Conservation (phyloP, 2,797 vertebrate genomes). For the Catamblyrhynchus diadema region DNA sequence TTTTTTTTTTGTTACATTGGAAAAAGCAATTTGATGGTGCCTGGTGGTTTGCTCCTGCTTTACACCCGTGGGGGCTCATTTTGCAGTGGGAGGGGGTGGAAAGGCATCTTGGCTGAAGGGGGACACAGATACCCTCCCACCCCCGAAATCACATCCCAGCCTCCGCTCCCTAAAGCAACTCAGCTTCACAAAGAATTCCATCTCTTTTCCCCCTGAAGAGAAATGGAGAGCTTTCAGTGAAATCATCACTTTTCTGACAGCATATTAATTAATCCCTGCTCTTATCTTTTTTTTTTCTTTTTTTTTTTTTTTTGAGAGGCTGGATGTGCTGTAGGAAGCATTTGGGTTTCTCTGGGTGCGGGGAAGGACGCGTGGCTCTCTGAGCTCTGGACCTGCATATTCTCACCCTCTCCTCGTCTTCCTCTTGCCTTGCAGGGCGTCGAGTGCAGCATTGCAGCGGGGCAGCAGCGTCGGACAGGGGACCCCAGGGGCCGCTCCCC, state of each 20-base stretch:
- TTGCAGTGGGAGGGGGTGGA: fast-evolving
- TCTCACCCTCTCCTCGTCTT: neutral
- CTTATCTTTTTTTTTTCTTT: neutral
- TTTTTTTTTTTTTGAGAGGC: neutral
- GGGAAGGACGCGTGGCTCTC: neutral
- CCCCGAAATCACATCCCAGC: neutral
- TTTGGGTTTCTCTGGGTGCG: neutral
- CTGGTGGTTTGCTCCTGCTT: neutral
- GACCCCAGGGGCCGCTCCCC: neutral
- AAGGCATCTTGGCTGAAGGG: neutral
- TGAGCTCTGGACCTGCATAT: fast-evolving
- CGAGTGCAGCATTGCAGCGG: neutral
- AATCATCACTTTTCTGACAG: neutral
- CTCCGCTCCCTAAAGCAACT: neutral
- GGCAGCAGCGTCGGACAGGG: neutral
- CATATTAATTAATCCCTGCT: neutral
- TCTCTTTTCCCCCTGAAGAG: neutral
- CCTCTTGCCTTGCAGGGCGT: conserved; percentile 6
- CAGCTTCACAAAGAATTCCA: neutral
- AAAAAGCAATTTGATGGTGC: neutral
- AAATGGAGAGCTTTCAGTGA: neutral
- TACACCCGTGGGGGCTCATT: neutral
- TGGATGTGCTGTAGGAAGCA: neutral
- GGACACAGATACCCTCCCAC: fast-evolving
- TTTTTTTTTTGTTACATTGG: neutral